Percentiles rank a stretch among this genome's conserved stretches.
Evolutionary conservation across 1,140 invertebrate species (phyloP).

Genomic region (Tetragonula clypearis): DNA sequence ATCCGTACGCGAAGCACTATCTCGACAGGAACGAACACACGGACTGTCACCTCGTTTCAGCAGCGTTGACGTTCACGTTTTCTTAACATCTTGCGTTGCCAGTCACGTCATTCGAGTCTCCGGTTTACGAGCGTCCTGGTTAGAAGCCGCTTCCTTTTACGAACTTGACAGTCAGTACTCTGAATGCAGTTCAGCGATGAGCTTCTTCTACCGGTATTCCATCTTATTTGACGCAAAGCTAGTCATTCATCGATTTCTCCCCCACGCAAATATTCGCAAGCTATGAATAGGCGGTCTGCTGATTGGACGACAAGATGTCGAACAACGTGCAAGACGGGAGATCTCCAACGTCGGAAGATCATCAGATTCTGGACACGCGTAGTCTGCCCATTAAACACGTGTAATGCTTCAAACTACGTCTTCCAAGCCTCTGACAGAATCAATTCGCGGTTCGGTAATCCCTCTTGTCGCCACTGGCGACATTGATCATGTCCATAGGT

Average conservation of each 20-base stretch:
- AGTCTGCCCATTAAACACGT: conserved; percentile 21
- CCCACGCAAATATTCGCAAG: not conserved
- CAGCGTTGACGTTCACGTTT: not conserved
- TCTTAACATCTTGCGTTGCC: not conserved
- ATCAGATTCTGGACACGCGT: conserved; percentile 1
- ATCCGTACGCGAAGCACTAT: too few relatives aligned
- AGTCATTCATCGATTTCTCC: not conserved
- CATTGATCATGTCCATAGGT: too few relatives aligned
- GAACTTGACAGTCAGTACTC: not conserved
- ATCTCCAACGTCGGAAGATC: conserved; percentile 5
- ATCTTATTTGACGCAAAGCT: not conserved
- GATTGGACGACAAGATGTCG: not conserved
- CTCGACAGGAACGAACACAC: not conserved
- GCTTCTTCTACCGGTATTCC: too few relatives aligned
- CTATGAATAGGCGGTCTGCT: too few relatives aligned
- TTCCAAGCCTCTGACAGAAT: not conserved
- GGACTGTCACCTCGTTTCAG: not conserved
- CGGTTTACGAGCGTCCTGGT: not conserved
- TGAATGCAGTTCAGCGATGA: not conserved
- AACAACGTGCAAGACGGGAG: not conserved
- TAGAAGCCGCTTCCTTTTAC: not conserved
- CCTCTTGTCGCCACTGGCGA: not conserved
- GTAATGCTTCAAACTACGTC: conserved; percentile 15
- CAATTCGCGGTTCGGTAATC: conserved; percentile 18
- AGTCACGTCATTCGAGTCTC: conserved; percentile 4